Evolutionary conservation across 2,888 invertebrate genomes (phyloP), one percentile per base, ranked within the genome.

Genomic region (Xestia rhomboidea): DNA sequence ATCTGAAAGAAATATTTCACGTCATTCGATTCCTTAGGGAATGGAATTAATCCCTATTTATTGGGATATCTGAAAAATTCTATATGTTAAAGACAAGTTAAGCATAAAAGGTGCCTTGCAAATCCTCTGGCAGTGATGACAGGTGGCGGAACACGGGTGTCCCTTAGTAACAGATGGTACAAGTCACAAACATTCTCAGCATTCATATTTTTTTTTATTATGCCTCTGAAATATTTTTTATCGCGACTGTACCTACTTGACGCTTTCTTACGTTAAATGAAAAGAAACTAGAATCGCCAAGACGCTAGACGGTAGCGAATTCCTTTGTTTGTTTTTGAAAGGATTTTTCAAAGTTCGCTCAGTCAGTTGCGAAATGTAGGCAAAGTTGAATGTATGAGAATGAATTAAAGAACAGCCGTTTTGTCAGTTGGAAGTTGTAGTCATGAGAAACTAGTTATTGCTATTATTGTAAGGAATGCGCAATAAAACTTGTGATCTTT

Each of bases 71-170:
- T 78, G 64, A 87, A 89, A 87, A 89, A 91, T 89, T 92, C 86
- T 92, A 93, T 92, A 93, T 93, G 91, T 92, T 92, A 91, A 90
- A 90, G 90, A 91, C 91, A 93, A 92, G 92, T 93, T 91, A 92
- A 92, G 91, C 91, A 90, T 87, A 90, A 93, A 92, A 92, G 92
- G 91, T 91, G 76, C 69, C 88, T 88, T 89, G 83, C 81, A 88
- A 91, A 90, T 90, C 91, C 89, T 87, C 80, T 82, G 76, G 64
- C 71, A 82, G 89, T 79, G 86, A 87, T 89, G 90, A 91, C 90
- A 91, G 89, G 88, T 88, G 90, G 87, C 87, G 83, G 82, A 84
- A 89, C 81, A 87, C 85, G 77, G 77, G 78, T 73, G 72, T 82
- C 82, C 86, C 85, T 81, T 68, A 68, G 71, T 82, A 74, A 46